These are phyloP conservation scores for Anolis apletophallus DNA, from an alignment of 2,797 vertebrate genomes.

Conservation along the genomic window DNA sequence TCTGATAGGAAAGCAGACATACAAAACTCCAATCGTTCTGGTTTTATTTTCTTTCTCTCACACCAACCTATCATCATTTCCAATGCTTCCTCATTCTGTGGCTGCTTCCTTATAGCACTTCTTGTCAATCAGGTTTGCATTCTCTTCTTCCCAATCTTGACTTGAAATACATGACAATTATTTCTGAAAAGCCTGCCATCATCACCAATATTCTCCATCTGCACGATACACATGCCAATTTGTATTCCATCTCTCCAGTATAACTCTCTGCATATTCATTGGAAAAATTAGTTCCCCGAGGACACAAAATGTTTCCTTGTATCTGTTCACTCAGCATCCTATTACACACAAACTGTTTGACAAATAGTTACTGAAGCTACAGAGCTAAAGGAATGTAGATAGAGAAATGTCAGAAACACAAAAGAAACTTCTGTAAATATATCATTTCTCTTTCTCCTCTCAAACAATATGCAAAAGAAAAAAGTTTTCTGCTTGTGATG, in stretches of 20 bases:
- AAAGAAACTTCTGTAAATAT: not conserved
- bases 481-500: not conserved
- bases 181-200: not conserved
- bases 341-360: not conserved
- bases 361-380: not conserved
- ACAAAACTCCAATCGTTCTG: not conserved
- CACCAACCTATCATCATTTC: not conserved
- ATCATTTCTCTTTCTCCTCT: not conserved
- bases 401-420: not conserved
- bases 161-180: constrained; percentile 7
- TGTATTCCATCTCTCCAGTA: not conserved
- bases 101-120: not conserved
- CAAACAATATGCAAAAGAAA: not conserved
- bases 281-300: constrained; percentile 2
- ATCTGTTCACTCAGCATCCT: not conserved
- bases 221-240: not conserved
- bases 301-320: constrained; percentile 8
- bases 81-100: not conserved
- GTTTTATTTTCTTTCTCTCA: not conserved
- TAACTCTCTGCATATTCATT: constrained; percentile 10
- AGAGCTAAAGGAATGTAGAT: not conserved
- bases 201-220: not conserved
- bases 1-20: not conserved
- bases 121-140: constrained; percentile 9
- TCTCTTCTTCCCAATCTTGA: not conserved